Percentiles rank a stretch among this genome's conserved stretches.
Conservation (phyloP, 2,888 invertebrate species). For the Lycophotia porphyrea region DNA sequence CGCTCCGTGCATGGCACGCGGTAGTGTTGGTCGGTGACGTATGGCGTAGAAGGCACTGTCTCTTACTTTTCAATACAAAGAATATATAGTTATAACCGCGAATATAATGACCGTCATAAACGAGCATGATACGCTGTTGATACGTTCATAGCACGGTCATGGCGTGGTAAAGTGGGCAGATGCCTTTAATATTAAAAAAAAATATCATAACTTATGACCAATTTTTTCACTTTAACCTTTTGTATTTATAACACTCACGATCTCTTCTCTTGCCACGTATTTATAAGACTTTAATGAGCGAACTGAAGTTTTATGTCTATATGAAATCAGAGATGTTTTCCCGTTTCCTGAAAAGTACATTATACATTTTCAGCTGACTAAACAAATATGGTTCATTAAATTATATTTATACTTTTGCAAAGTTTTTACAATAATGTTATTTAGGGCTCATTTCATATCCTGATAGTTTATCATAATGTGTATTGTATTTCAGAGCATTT, state of each 20-base stretch:
- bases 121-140: not conserved
- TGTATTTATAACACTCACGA: not conserved
- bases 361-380: not conserved
- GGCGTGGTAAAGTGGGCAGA: too few relatives aligned
- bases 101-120: too few relatives aligned
- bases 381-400: slow-evolving; percentile 12
- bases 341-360: slow-evolving; percentile 4
- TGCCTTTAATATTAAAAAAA: too few relatives aligned
- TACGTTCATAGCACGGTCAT: not conserved
- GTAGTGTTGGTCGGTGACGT: too few relatives aligned
- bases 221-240: not conserved
- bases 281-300: not conserved
- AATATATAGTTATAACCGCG: too few relatives aligned
- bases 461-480: slow-evolving; percentile 6
- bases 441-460: slow-evolving; percentile 24
- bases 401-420: slow-evolving; percentile 13
- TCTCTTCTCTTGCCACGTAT: not conserved
- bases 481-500: slow-evolving; percentile 18
- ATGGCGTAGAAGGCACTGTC: too few relatives aligned
- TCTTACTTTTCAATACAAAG: too few relatives aligned
- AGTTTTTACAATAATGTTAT: slow-evolving; percentile 30
- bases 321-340: not conserved
- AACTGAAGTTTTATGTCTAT: not conserved
- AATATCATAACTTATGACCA: not conserved
- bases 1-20: too few relatives aligned